These are phyloP conservation scores for Lampris megalopsis DNA, from an alignment of 2,113 vertebrate species.

Conservation along the genomic window DNA sequence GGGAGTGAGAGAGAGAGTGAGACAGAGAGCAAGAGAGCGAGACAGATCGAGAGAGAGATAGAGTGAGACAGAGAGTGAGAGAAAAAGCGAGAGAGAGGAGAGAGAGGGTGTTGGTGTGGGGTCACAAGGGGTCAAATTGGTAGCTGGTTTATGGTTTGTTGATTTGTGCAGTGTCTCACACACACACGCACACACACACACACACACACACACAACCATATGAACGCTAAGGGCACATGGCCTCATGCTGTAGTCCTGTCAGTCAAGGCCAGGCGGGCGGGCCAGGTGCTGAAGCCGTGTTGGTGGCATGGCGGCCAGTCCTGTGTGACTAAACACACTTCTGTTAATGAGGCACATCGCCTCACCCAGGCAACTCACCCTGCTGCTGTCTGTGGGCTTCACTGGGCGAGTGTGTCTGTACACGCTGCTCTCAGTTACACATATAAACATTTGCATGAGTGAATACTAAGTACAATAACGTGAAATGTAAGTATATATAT, in stretches of 20 bases:
- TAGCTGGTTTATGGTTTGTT: slow-evolving; percentile 70
- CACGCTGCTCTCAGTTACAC: no score
- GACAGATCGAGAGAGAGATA: no score
- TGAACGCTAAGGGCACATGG: slow-evolving; percentile 47
- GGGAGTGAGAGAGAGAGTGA: no score
- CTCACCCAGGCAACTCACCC: not conserved
- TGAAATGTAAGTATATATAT: no score
- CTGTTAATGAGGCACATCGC: slow-evolving; percentile 31
- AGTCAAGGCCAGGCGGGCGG: slow-evolving; percentile 55
- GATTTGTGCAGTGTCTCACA: slow-evolving; percentile 56
- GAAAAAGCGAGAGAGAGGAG: not conserved
- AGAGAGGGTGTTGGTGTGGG: slow-evolving; percentile 11
- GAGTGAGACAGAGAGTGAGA: no score
- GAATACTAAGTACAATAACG: no score
- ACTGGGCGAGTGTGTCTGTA: not conserved
- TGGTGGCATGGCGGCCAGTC: slow-evolving; percentile 58
- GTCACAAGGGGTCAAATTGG: slow-evolving; percentile 41
- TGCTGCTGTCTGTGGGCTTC: not conserved
- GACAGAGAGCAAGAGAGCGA: no score
- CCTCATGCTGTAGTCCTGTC: slow-evolving; percentile 41
- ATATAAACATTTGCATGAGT: no score
- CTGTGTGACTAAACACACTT: slow-evolving; percentile 60
- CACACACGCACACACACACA: slow-evolving; percentile 18
- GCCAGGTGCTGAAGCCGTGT: slow-evolving; percentile 69
- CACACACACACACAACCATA: slow-evolving; percentile 6